phyloP scores from a whole-genome alignment of 2,888 invertebrate species.

The Punctoribates punctum region DNA sequence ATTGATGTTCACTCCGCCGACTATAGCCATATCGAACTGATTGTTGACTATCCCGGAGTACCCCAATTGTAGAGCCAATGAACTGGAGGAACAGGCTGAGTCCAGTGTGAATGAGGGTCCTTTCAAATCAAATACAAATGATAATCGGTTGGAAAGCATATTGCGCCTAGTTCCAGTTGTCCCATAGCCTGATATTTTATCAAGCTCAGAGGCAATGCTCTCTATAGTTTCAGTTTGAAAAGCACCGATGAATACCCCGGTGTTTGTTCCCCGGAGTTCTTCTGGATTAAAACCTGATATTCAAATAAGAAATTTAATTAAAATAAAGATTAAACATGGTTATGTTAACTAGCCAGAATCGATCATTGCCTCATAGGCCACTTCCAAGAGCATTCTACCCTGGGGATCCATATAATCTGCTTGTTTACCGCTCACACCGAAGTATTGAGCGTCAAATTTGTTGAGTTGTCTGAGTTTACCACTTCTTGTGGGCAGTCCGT shows the following conservation, averaged over 20 bases:
- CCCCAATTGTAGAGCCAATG: constrained; percentile 84
- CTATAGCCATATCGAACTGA: constrained; percentile 91
- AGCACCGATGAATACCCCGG: constrained; percentile 58
- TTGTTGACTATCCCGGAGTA: constrained; percentile 73
- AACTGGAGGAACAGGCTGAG: constrained; percentile 93
- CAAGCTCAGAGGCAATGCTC: background rate
- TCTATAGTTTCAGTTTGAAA: constrained; percentile 14
- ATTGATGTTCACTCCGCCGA: constrained; percentile 82
- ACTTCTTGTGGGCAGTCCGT: constrained; percentile 71
- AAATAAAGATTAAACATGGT: background rate
- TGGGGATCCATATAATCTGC: constrained; percentile 89
- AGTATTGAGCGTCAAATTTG: constrained; percentile 79
- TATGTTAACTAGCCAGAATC: constrained; percentile 65
- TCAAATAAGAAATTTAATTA: background rate
- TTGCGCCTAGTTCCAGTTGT: constrained; percentile 85
- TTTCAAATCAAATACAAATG: constrained; percentile 88
- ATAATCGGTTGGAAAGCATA: constrained; percentile 85
- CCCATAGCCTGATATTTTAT: constrained; percentile 54
- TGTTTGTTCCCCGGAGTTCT: constrained; percentile 54
- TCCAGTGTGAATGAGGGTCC: constrained; percentile 92
- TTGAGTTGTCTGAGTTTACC: constrained; percentile 65
- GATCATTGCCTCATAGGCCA: constrained; percentile 81
- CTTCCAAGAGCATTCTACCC: constrained; percentile 77
- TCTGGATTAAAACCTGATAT: constrained; percentile 47
- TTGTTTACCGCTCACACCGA: constrained; percentile 83